Evolutionary conservation across 2,113 vertebrate genomes (phyloP).

Genomic region (Anser cygnoides): DNA sequence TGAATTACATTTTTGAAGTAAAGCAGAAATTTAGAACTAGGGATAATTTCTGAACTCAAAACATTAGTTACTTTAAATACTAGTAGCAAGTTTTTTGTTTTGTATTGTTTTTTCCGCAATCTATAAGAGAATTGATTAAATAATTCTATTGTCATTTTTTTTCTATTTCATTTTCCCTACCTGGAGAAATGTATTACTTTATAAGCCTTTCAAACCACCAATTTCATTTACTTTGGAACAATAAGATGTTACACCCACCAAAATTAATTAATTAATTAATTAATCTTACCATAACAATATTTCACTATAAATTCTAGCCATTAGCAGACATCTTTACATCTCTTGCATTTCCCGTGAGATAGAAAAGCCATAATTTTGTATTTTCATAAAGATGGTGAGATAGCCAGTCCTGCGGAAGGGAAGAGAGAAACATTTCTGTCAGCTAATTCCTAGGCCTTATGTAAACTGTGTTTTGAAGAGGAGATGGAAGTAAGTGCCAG

Average conservation of each 20-base stretch:
- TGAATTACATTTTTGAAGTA: not conserved
- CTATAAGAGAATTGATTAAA: not conserved
- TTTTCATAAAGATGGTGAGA: not conserved
- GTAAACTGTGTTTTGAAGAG: not conserved
- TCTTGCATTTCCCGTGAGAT: not conserved
- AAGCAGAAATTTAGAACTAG: not conserved
- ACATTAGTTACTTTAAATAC: not conserved
- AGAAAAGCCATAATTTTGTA: not conserved
- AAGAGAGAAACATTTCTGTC: not conserved
- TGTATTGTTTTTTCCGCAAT: not conserved
- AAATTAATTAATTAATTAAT: not conserved
- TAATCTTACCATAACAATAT: not conserved
- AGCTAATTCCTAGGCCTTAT: not conserved
- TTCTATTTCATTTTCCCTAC: not conserved
- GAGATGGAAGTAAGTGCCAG: not conserved
- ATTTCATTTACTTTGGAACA: not conserved
- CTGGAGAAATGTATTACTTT: not conserved
- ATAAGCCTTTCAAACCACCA: not conserved
- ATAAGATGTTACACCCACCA: not conserved
- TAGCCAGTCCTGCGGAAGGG: not conserved
- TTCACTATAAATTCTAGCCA: not conserved
- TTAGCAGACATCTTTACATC: not conserved
- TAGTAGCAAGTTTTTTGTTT: not conserved
- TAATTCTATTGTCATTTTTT: not conserved
- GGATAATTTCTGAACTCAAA: not conserved